Conservation (phyloP, 2,113 vertebrate species). For the Clarias gariepinus region DNA sequence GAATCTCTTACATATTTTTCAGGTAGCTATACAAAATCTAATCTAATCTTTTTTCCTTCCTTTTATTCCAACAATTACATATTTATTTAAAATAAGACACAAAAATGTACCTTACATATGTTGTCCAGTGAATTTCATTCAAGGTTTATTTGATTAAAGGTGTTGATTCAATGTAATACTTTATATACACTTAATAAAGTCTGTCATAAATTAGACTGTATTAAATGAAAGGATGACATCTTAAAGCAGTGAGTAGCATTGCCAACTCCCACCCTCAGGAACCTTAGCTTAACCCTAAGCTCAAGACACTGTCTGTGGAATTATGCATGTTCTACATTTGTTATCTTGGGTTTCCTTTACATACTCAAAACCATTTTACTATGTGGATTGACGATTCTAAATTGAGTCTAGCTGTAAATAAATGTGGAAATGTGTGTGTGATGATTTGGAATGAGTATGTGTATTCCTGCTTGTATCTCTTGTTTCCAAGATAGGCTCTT, state of each 20-base stretch:
- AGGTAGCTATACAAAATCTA: conserved; percentile 23
- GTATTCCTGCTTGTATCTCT: neutral
- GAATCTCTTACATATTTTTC: conserved; percentile 26
- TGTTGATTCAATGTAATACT: neutral
- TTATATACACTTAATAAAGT: neutral
- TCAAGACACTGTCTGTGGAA: neutral
- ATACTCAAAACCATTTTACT: neutral
- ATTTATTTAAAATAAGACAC: neutral
- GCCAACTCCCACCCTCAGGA: neutral
- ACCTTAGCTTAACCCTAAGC: neutral
- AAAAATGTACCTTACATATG: neutral
- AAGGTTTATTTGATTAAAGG: neutral
- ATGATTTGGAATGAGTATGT: neutral
- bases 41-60: too few species aligned
- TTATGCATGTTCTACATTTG: neutral
- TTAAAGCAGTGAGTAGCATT: neutral
- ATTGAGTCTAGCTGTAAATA: neutral
- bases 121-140: neutral
- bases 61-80: neutral
- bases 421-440: neutral
- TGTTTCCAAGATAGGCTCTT: neutral
- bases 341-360: neutral
- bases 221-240: neutral
- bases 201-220: neutral
- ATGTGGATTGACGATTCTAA: neutral